These are phyloP conservation scores for Acinonyx jubatus DNA, from an alignment of 2,113 vertebrate genomes.

Conservation along the genomic window DNA sequence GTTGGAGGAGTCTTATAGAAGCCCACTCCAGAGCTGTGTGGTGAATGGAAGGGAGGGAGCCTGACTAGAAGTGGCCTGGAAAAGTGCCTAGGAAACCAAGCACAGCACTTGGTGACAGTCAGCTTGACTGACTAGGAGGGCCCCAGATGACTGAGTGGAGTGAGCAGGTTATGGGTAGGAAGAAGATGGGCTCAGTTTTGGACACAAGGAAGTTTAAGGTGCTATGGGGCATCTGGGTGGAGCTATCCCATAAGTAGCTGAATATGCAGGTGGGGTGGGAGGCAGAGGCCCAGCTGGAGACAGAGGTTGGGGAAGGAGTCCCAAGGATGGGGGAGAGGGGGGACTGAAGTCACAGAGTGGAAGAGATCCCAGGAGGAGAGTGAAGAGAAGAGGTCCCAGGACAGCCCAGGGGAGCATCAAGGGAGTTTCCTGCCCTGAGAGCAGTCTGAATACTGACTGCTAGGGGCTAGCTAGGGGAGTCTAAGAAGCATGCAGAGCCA, in stretches of 20 bases:
- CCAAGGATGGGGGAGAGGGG: not conserved
- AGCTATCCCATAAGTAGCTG: not conserved
- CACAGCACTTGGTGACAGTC: not conserved
- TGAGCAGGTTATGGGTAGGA: not conserved
- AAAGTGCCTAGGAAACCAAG: not conserved
- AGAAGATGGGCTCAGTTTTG: not conserved
- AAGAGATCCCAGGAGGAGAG: not conserved
- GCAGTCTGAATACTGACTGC: not conserved
- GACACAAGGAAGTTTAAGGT: not conserved
- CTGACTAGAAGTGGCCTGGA: not conserved
- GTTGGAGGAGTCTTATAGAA: not conserved
- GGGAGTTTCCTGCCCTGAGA: not conserved
- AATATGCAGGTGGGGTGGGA: fast-evolving
- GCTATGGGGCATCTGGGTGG: not conserved
- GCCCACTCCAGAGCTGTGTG: not conserved
- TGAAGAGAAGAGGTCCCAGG: not conserved
- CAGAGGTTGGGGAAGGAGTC: not conserved
- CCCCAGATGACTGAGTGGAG: no score
- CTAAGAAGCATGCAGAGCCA: not conserved
- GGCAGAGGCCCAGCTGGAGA: not conserved
- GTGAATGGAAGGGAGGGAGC: not conserved
- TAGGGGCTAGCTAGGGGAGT: not conserved
- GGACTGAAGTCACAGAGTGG: not conserved
- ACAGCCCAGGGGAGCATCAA: not conserved
- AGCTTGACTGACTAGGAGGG: not conserved